Percentiles rank a stretch among this genome's conserved stretches.
Evolutionary conservation across 1,140 invertebrate species (phyloP).

Genomic region (Scaptomyza graminum): DNA sequence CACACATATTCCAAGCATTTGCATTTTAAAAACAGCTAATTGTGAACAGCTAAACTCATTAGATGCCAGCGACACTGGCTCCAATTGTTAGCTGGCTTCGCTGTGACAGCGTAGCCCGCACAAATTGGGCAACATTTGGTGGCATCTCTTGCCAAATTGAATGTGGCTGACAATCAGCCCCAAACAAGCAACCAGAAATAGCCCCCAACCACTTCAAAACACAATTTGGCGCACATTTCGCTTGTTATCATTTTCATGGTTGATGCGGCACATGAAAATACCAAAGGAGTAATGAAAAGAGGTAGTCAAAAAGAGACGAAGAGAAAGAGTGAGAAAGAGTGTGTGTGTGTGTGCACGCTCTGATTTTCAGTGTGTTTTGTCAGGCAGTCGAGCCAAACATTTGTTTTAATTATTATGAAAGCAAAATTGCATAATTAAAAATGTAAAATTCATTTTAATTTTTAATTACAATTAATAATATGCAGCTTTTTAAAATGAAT

Average conservation of each 20-base stretch:
- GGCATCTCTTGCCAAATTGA: slow-evolving; percentile 57
- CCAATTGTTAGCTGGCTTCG: slow-evolving; percentile 18
- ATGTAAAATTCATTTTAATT: slow-evolving; percentile 77
- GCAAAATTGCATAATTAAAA: slow-evolving; percentile 77
- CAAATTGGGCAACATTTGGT: slow-evolving; percentile 52
- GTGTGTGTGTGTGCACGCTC: slow-evolving; percentile 31
- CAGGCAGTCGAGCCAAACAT: slow-evolving; percentile 48
- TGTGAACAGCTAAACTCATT: slow-evolving; percentile 69
- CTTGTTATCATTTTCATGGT: slow-evolving; percentile 66
- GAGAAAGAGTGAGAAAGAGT: neutral
- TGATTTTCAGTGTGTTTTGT: slow-evolving; percentile 29
- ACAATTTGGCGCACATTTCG: slow-evolving; percentile 53
- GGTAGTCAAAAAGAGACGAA: neutral
- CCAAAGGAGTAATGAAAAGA: neutral
- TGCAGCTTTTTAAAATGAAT: slow-evolving; percentile 22
- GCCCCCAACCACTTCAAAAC: neutral
- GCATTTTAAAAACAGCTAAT: slow-evolving; percentile 67
- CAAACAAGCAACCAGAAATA: neutral
- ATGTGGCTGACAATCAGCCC: slow-evolving; percentile 38
- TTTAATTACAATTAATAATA: slow-evolving; percentile 78
- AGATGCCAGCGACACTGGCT: slow-evolving; percentile 43
- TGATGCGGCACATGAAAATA: slow-evolving; percentile 47
- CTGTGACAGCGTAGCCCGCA: slow-evolving; percentile 24
- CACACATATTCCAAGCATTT: slow-evolving; percentile 36
- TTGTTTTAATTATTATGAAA: slow-evolving; percentile 80